Evolutionary conservation across 2,888 invertebrate species (phyloP).

Genomic region (Sarcophaga carnaria): DNA sequence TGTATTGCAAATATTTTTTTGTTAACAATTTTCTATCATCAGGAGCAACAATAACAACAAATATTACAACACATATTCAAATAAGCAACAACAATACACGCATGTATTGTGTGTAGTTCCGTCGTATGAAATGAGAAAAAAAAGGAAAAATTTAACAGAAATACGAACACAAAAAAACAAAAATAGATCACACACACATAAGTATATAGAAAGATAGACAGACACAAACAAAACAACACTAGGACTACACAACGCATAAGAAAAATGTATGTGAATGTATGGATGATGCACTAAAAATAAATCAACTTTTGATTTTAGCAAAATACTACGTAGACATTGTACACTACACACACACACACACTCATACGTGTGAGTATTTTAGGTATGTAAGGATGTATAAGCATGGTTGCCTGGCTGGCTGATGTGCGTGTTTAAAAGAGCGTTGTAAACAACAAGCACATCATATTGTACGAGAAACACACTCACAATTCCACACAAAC

Average conservation of each 20-base stretch:
- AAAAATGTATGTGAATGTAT: background rate
- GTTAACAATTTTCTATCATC: slow-evolving; percentile 38
- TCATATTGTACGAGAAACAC: too few relatives aligned
- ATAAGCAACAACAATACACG: slow-evolving; percentile 50
- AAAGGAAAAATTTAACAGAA: slow-evolving; percentile 32
- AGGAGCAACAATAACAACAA: slow-evolving; percentile 32
- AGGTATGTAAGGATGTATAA: background rate
- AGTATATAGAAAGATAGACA: background rate
- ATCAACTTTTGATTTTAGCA: slow-evolving; percentile 71
- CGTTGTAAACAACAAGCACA: too few relatives aligned
- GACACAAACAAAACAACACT: background rate
- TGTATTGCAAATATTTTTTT: slow-evolving; percentile 7
- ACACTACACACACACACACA: background rate
- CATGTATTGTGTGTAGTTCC: slow-evolving; percentile 29
- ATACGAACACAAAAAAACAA: slow-evolving; percentile 15
- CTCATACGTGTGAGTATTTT: background rate
- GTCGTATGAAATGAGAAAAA: background rate
- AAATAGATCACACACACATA: too few relatives aligned
- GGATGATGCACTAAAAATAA: slow-evolving; percentile 67
- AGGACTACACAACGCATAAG: slow-evolving; percentile 58
- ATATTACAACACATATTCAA: slow-evolving; percentile 43
- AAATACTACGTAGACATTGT: slow-evolving; percentile 59
- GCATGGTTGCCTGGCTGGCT: too few relatives aligned
- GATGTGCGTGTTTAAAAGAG: background rate
- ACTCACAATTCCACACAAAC: too few relatives aligned